A percentile compares a stretch with the other conserved stretches of the same genome.
Conservation (phyloP, 2,113 vertebrate species). For the Salvelinus alpinus region DNA sequence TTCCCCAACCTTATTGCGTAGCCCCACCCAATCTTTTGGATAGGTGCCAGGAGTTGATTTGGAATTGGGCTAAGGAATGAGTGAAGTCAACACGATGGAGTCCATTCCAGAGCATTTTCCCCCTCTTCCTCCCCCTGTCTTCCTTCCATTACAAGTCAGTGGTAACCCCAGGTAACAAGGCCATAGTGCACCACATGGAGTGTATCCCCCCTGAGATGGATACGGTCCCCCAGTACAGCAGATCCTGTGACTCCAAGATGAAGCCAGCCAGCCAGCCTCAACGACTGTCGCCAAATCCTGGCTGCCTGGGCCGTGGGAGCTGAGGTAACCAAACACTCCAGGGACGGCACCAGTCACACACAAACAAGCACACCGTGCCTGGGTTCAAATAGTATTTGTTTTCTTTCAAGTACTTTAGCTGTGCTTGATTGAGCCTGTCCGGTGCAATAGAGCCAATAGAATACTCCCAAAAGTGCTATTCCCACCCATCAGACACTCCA, state of each 20-base stretch:
- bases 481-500: no score
- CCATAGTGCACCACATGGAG: conserved; percentile 94
- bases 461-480: no score
- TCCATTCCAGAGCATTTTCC: background rate
- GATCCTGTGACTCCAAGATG: conserved; percentile 90
- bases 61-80: background rate
- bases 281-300: conserved; percentile 89
- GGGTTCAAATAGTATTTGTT: no score
- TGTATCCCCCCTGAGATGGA: conserved; percentile 74
- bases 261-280: conserved; percentile 77
- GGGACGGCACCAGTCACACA: background rate
- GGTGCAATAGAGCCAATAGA: no score
- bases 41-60: no score
- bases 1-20: background rate
- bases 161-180: conserved; percentile 84
- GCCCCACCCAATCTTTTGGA: no score
- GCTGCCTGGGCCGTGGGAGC: conserved; percentile 98
- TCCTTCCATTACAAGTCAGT: conserved; percentile 83
- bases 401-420: no score
- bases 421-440: no score
- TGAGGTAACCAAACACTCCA: conserved; percentile 72
- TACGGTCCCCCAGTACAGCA: conserved; percentile 79
- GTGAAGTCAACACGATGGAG: background rate
- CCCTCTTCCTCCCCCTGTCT: background rate
- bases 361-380: conserved; percentile 9